Conservation (phyloP, 1,140 invertebrate genomes). For the Parapsyche elsis region DNA sequence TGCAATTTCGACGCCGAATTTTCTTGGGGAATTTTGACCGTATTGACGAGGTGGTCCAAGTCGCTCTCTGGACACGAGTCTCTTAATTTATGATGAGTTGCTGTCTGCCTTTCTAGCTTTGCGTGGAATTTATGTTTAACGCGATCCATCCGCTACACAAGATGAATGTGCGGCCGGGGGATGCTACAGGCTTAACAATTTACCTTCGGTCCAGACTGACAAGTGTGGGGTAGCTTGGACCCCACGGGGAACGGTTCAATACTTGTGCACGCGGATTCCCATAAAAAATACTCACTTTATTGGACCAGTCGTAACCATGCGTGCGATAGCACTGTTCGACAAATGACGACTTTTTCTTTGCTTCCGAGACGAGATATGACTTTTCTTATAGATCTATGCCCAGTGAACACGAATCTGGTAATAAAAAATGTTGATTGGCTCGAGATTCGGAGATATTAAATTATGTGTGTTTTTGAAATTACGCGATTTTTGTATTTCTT, state of each 20-base stretch:
- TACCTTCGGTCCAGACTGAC: slow-evolving; percentile 15
- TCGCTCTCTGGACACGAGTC: neutral
- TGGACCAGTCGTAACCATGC: neutral
- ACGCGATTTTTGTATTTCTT: too few relatives aligned
- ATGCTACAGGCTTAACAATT: slow-evolving; percentile 24
- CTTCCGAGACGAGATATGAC: too few relatives aligned
- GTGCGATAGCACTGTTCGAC: neutral
- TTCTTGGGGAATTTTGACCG: neutral
- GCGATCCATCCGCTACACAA: slow-evolving; percentile 19
- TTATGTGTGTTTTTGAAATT: too few relatives aligned
- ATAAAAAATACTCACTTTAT: neutral
- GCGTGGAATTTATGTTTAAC: slow-evolving; percentile 6
- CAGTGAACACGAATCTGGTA: too few relatives aligned
- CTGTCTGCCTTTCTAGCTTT: slow-evolving; percentile 5
- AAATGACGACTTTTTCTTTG: too few relatives aligned
- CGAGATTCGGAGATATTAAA: too few relatives aligned
- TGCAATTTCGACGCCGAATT: too few relatives aligned
- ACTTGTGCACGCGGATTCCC: neutral
- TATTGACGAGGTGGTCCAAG: neutral
- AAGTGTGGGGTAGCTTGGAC: neutral
- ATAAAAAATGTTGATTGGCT: too few relatives aligned
- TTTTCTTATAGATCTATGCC: too few relatives aligned
- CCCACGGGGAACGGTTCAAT: neutral
- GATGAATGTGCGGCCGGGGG: slow-evolving; percentile 31
- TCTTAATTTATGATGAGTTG: slow-evolving; percentile 22